Conservation (phyloP, 1,140 invertebrate genomes). For the Protaetia brevitarsis region DNA sequence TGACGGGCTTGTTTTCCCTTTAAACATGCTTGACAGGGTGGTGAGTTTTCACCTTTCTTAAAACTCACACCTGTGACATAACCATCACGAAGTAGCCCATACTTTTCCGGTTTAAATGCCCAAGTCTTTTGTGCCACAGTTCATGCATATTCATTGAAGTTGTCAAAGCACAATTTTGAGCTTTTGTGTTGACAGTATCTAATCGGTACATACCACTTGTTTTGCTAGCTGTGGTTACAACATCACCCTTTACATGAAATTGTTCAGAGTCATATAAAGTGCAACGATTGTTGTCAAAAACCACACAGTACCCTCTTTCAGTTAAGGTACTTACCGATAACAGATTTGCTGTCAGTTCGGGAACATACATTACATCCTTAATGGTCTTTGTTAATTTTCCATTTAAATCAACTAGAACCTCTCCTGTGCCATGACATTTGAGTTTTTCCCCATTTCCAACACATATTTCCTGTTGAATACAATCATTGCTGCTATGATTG, state of each 20-base stretch:
- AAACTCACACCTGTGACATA: conserved; percentile 27
- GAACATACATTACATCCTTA: conserved; percentile 36
- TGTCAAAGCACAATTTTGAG: neutral
- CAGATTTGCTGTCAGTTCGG: conserved; percentile 37
- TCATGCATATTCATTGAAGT: neutral
- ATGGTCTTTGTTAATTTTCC: conserved; percentile 12
- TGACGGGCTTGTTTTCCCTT: conserved; percentile 35
- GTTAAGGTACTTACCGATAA: conserved; percentile 38
- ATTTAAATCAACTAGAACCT: conserved; percentile 5
- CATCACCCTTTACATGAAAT: neutral
- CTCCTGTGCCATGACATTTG: neutral
- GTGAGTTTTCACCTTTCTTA: neutral
- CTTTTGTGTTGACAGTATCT: conserved; percentile 26
- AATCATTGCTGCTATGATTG: neutral
- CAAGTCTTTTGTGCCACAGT: conserved; percentile 34
- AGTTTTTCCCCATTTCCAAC: neutral
- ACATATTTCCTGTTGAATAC: neutral
- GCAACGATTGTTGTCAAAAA: conserved; percentile 29
- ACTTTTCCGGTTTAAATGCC: conserved; percentile 36
- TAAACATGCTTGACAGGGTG: conserved; percentile 33
- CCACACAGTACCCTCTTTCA: conserved; percentile 36
- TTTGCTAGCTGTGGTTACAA: conserved; percentile 27
- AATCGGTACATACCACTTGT: conserved; percentile 37
- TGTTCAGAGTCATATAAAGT: conserved; percentile 32
- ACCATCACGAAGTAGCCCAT: conserved; percentile 31